Base-by-base conservation (phyloP, 2,888 invertebrate species). In the Apamea anceps region DNA sequence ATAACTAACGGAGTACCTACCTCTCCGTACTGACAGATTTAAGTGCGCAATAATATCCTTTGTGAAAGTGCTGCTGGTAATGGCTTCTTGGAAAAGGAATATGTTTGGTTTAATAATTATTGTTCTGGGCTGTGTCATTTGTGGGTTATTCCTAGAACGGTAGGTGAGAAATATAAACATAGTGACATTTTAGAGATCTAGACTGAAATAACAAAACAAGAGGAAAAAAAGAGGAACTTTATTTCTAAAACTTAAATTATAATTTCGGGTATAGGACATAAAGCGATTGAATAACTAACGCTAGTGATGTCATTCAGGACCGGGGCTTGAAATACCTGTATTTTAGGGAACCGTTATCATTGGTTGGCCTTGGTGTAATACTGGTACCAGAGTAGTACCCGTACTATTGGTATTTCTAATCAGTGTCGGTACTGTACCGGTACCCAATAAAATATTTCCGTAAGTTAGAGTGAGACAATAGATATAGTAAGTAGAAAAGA, bases 21-120 rank as follows among this genome's bases (percentile, higher is more conserved):
- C 42, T 63, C 28, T 28, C 28, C 1, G 54, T 72, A 82, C 75
- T 79, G 87, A 87, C 79, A 82, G 82, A 81, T 85, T 87, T 87
- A 85, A 79, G 76, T 74, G 79, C n/a, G 67, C 68, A 74, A 76
- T 85, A 82, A 80, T 75, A 75, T 74, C 75, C 77, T 81, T 78
- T 74, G 81, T 80, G 77, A 76, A 78, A 80, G 81, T 62, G 72
- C 72, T 48, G n/a, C 62, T 63, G 42, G 65, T 63, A 57, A 71
- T 60, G 45, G 21, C n/a, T 85, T 86, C 74, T 79, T 78, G 79
- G 82, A 75, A 86, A 51, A 60, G 28, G n/a, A 62, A 68, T 65
- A 72, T 28, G 48, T 75, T 54, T 51, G 5, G 57, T 57, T 65
- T 37, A 45, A 66, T 54, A 32, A 32, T 32, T 6, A 80, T 74